These are phyloP conservation scores for Drosophila chauvacae DNA, from an alignment of 1,140 invertebrate genomes.

Conservation along the genomic window DNA sequence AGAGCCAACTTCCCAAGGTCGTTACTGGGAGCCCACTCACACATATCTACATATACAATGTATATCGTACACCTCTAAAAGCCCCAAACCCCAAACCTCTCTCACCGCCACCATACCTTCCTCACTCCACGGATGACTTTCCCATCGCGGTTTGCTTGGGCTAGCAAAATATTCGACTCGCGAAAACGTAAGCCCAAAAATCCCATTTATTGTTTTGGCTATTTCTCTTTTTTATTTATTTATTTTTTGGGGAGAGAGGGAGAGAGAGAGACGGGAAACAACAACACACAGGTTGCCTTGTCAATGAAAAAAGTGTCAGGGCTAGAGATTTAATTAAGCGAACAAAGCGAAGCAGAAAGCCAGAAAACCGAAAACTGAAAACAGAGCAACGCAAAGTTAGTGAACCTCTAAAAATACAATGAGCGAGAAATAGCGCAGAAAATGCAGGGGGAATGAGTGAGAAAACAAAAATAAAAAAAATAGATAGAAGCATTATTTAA, in stretches of 20 bases:
- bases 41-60: constrained; percentile 8
- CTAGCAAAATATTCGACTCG: constrained; percentile 53
- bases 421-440: constrained; percentile 38
- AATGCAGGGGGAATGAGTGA: constrained; percentile 33
- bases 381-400: constrained; percentile 41
- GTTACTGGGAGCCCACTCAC: constrained; percentile 35
- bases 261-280: constrained; percentile 3
- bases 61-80: constrained; percentile 4
- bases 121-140: constrained; percentile 52
- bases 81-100: neutral
- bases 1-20: constrained; percentile 62
- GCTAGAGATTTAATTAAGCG: constrained; percentile 80
- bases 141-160: constrained; percentile 61
- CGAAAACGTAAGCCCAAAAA: constrained; percentile 62
- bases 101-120: neutral
- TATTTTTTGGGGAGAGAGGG: constrained; percentile 5
- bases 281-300: constrained; percentile 60
- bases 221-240: constrained; percentile 21
- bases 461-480: neutral
- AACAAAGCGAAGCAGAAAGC: constrained; percentile 53
- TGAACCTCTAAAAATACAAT: constrained; percentile 60
- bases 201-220: constrained; percentile 71
- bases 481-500: constrained; percentile 19
- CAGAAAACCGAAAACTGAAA: constrained; percentile 15
- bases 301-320: constrained; percentile 82